Conservation (phyloP, 1,140 invertebrate species). For the Drosophila sproati region DNA sequence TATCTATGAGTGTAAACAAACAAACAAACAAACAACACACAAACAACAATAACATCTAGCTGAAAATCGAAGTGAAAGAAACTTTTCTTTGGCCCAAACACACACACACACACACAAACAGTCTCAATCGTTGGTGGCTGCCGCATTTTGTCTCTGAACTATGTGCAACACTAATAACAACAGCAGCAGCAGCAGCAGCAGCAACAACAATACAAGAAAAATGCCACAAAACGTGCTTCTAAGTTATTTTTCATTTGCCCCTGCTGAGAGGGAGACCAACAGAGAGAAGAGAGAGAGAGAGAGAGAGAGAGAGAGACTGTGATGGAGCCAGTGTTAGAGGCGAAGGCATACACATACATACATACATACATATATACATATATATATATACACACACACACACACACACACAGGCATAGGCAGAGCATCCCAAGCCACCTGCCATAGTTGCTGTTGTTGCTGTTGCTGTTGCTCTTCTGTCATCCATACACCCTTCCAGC, state of each 20-base stretch:
- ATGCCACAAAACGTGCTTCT: slow-evolving; percentile 81
- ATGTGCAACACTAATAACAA: slow-evolving; percentile 65
- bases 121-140: slow-evolving; percentile 28
- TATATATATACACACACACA: neutral
- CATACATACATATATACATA: neutral
- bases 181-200: slow-evolving; percentile 30
- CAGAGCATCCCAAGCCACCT: slow-evolving; percentile 18
- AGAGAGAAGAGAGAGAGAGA: neutral
- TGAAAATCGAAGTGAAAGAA: slow-evolving; percentile 28
- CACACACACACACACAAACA: slow-evolving; percentile 8
- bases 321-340: neutral
- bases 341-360: too few species aligned
- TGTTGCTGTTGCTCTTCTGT: slow-evolving; percentile 29
- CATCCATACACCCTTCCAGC: neutral
- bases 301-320: neutral
- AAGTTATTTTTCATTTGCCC: slow-evolving; percentile 81
- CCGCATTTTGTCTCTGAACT: slow-evolving; percentile 70
- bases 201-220: slow-evolving; percentile 48
- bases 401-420: neutral
- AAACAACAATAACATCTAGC: neutral
- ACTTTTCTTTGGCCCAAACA: slow-evolving; percentile 38
- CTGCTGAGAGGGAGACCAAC: slow-evolving; percentile 2
- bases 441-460: slow-evolving; percentile 48
- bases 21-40: neutral
- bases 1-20: neutral